Percentiles rank a stretch among this genome's conserved stretches.
Evolutionary conservation across 2,113 vertebrate species (phyloP).

Genomic region (Tiliqua scincoides): DNA sequence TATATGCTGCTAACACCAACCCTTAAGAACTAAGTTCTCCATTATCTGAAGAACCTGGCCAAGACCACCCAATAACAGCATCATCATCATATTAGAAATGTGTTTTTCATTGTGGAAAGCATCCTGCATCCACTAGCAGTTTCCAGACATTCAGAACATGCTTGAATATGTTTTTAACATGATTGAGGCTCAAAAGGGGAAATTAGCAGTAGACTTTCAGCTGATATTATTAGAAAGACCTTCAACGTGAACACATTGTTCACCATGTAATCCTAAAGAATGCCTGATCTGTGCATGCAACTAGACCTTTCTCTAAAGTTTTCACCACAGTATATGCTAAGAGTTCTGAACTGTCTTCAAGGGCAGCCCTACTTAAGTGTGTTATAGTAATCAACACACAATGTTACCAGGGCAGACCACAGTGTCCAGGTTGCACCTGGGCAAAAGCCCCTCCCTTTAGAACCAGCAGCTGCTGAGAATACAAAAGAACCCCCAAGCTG

Average conservation of each 20-base stretch:
- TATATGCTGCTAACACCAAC: background rate
- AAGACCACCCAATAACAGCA: background rate
- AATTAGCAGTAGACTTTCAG: background rate
- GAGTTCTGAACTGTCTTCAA: no score
- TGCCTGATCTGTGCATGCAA: background rate
- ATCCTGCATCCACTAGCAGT: background rate
- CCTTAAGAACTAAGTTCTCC: background rate
- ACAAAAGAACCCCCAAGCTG: background rate
- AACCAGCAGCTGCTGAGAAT: background rate
- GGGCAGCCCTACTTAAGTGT: no score
- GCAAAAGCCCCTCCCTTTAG: background rate
- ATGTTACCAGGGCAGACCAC: no score
- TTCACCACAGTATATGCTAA: background rate
- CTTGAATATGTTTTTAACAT: background rate
- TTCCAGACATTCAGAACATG: background rate
- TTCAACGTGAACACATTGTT: background rate
- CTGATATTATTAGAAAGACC: background rate
- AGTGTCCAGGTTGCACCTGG: background rate
- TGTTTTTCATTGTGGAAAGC: background rate
- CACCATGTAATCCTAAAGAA: background rate
- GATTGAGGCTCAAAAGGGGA: background rate
- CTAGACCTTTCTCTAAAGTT: background rate
- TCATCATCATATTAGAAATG: background rate
- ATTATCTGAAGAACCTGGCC: background rate
- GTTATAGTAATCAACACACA: no score